A percentile compares a stretch with the other conserved stretches of the same genome.
Conservation (phyloP, 2,113 vertebrate genomes). For the Egretta garzetta region DNA sequence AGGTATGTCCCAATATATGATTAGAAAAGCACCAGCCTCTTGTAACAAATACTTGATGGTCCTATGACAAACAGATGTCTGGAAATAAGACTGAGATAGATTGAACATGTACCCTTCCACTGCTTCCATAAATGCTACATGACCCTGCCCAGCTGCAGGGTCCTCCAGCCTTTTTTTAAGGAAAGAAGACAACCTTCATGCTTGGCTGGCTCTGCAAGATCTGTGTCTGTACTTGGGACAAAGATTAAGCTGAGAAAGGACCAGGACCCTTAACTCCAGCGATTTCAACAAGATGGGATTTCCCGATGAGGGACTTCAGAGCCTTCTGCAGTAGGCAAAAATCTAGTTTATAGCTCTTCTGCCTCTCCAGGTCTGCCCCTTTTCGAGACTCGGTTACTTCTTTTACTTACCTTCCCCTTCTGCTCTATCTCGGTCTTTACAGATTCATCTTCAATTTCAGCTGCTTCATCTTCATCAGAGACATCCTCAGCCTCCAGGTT, state of each 20-base stretch:
- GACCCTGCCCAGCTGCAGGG: neutral
- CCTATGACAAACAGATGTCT: neutral
- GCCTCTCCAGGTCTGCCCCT: neutral
- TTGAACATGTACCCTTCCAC: neutral
- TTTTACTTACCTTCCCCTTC: slow-evolving; percentile 66
- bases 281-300: neutral
- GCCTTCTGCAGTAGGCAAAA: neutral
- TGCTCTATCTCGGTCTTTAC: slow-evolving; percentile 74
- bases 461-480: slow-evolving; percentile 95
- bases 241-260: neutral
- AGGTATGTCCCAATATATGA: neutral
- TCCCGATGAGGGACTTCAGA: neutral
- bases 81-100: neutral
- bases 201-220: neutral
- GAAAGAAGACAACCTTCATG: neutral
- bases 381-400: neutral
- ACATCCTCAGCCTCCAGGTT: slow-evolving; percentile 81
- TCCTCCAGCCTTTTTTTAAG: neutral
- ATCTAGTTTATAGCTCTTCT: neutral
- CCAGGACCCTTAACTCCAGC: neutral
- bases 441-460: slow-evolving; percentile 84
- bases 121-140: neutral
- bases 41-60: neutral
- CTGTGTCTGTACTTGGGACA: neutral
- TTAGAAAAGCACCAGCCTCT: neutral